Evolutionary conservation across 1,140 invertebrate genomes (phyloP), one percentile per base, ranked within the genome.

Genomic region (Chironomus tepperi): DNA sequence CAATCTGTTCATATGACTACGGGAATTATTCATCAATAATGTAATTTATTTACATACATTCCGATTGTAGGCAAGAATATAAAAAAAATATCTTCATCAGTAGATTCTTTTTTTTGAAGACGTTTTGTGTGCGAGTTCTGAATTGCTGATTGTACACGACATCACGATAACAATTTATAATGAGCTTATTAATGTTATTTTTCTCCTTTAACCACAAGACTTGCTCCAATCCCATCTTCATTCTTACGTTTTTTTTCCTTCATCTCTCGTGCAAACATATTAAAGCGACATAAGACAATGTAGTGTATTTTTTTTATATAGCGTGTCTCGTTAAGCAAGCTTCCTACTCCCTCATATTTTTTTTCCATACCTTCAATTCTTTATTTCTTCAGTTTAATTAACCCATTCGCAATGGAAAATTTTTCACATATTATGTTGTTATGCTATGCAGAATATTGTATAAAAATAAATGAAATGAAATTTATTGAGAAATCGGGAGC

Each of bases 141-240:
- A 57, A 57, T 57, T 57, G 10, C 18, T 70, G 18, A 70, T 70
- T 70, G 19, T 16, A 70, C 65, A 16, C 65, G 65, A 70, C 65
- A 70, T 70, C 65, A 70, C 65, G 65, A 70, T 70, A 70, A 70
- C 65, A 70, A 70, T 19, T 21, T 70, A 19, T 70, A 70, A 70
- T 70, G 19, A 70, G 65, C 65, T 70, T 70, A 70, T 70, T 70
- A 70, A 70, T 70, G 19, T 18, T 34, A 34, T 34, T 34, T 21
- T 70, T 70, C 65, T 18, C 18, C 16, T 47, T 57, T 57, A 57
- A 15, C 47, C 47, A 57, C 47, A 57, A 70, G 18, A 16, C 19
- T 12, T 70, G 16, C 65, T 70, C 19, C 65, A 70, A 18, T 70
- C 16, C 16, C 65, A 70, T 19, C 65, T 19, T 70, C 65, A 10